Base-by-base conservation (phyloP, 2,888 invertebrate species). In the Asteroscopus sphinx region DNA sequence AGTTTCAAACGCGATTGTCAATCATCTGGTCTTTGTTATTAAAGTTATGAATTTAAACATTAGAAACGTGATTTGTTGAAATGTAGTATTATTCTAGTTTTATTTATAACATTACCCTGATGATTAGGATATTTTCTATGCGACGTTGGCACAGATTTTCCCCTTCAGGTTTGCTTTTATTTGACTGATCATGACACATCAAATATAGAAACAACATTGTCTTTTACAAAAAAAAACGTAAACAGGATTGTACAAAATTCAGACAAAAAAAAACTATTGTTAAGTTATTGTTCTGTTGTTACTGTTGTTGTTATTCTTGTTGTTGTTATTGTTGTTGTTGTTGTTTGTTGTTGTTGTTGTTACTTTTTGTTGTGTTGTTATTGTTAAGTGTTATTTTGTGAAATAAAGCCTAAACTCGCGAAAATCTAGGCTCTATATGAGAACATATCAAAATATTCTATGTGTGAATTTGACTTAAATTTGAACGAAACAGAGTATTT, bases 51-150 rank as follows among this genome's bases (percentile, higher is more conserved):
- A 68, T 69, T 66, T 54, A 59, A 74, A 61, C 39, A 53, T 70
- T 77, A 77, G 62, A 74, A 69, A 68, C 44, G 61, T 59, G 58
- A 56, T 58, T 69, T 51, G 45, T 58, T 70, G 63, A 68, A 75
- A 71, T 67, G 61, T 63, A 65, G 44, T 65, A 62, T 65, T 72
- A 69, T 53, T 68, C 57, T 68, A 75, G 55, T 11, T 62, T 68
- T 64, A 66, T 53, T 62, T 39, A 76, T 70, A 73, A 68, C 63
- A 51, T 83, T 88, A 92, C 91, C 92, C 91, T 92, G 91, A 83
- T 80, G 72, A 66, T 80, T 76, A 87, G 86, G 85, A 88, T 87
- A 85, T 81, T 77, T 80, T 82, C 79, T 77, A 75, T 83, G 82
- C 84, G 53, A 60, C 63, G 55, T 88, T 86, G 85, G 85, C 86